Evolutionary conservation across 2,797 vertebrate species (phyloP).

Genomic region (Eospalax fontanierii): DNA sequence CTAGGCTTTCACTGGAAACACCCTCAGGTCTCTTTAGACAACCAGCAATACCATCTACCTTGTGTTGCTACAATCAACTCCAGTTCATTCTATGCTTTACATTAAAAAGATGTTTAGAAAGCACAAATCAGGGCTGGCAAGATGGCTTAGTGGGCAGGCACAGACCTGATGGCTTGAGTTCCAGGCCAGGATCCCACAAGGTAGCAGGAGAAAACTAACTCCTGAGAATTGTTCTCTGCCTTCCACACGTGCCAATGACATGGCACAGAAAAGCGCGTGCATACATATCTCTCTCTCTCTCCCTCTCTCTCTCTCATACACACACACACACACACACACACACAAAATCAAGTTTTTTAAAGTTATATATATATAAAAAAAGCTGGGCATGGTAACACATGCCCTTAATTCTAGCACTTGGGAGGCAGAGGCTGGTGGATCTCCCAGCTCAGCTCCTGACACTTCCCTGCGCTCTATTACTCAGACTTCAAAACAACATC

Average conservation of each 20-base stretch:
- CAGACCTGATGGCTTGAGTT: not conserved
- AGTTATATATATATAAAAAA: too few species aligned
- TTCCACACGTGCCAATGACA: not conserved
- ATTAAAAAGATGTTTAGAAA: not conserved
- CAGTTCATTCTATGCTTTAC: not conserved
- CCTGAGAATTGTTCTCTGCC: not conserved
- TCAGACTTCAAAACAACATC: not conserved
- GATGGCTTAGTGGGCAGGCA: not conserved
- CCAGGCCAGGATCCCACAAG: not conserved
- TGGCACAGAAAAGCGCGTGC: too few species aligned
- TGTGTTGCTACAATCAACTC: too few species aligned
- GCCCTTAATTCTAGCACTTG: too few species aligned
- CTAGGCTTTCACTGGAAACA: not conserved
- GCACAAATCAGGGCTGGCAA: not conserved
- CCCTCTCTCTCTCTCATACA: too few species aligned
- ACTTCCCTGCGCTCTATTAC: not conserved
- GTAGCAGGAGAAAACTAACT: not conserved
- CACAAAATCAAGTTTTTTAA: too few species aligned
- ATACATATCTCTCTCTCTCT: too few species aligned
- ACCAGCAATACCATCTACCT: not conserved
- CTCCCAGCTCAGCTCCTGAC: not conserved
- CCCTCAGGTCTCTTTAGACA: not conserved
- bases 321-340: not conserved
- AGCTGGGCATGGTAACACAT: too few species aligned
- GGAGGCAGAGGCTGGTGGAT: too few species aligned